Conservation (phyloP, 2,797 vertebrate species). For the Coregonus sp. region DNA sequence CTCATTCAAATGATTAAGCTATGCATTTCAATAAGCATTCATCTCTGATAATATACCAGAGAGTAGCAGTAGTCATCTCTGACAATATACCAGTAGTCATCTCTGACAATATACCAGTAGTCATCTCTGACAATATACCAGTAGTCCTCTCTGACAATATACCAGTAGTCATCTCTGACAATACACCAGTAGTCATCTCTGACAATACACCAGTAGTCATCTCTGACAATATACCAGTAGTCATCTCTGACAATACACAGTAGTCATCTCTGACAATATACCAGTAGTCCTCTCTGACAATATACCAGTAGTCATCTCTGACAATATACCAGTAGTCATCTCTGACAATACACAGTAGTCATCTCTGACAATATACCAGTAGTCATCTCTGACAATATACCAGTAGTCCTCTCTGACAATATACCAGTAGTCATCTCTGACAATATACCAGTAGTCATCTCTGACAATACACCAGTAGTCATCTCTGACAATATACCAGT, state of each 20-base stretch:
- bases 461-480: too few relatives aligned
- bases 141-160: constrained; percentile 5
- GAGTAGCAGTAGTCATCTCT: constrained; percentile 11
- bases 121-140: constrained; percentile 20
- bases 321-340: constrained; percentile 5
- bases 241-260: constrained; percentile 4
- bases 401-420: neutral
- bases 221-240: too few relatives aligned
- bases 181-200: too few relatives aligned
- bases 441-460: too few relatives aligned
- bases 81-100: constrained; percentile 8
- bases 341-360: too few relatives aligned
- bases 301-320: constrained; percentile 1
- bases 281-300: neutral
- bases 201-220: too few relatives aligned
- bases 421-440: too few relatives aligned
- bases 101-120: constrained; percentile 5
- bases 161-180: too few relatives aligned
- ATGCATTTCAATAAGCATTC: constrained; percentile 47
- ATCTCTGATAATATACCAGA: neutral
- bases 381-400: neutral
- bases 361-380: too few relatives aligned
- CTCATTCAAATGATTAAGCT: constrained; percentile 29
- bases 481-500: too few relatives aligned
- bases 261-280: constrained; percentile 11